A percentile compares a stretch with the other conserved stretches of the same genome.
Evolutionary conservation across 2,113 vertebrate species (phyloP).

Genomic region (Oryzias celebensis): DNA sequence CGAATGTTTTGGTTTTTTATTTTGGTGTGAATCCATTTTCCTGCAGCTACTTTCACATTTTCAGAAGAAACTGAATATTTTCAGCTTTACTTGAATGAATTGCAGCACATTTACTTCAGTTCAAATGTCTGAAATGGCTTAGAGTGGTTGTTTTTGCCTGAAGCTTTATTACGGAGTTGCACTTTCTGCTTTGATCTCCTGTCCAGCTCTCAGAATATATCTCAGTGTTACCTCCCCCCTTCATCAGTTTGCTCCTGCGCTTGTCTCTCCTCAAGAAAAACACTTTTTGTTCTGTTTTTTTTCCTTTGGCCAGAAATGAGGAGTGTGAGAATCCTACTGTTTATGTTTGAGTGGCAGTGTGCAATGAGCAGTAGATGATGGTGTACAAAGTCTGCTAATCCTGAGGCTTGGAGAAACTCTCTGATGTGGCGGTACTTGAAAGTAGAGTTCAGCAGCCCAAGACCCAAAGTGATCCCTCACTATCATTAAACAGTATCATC

Average conservation of each 20-base stretch:
- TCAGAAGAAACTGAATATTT: not conserved
- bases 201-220: constrained; percentile 45
- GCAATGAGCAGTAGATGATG: constrained; percentile 75
- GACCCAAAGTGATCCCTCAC: constrained; percentile 73
- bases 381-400: constrained; percentile 73
- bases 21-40: not conserved
- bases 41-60: not conserved
- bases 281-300: constrained; percentile 48
- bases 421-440: constrained; percentile 76
- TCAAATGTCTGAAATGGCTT: constrained; percentile 22
- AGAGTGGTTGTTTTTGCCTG: constrained; percentile 34
- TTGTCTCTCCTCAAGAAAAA: constrained; percentile 26
- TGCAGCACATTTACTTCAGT: constrained; percentile 4
- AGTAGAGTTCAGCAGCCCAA: constrained; percentile 63
- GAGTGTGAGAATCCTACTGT: constrained; percentile 74
- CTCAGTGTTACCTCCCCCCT: constrained; percentile 42
- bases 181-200: constrained; percentile 60
- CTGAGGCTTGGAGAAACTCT: constrained; percentile 58
- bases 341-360: constrained; percentile 73
- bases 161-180: constrained; percentile 29
- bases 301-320: constrained; percentile 56
- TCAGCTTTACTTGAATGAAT: not conserved
- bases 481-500: constrained; percentile 78
- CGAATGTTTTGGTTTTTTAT: not conserved
- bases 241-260: constrained; percentile 39